These are phyloP conservation scores for Geotrupes spiniger DNA, from an alignment of 2,888 invertebrate genomes.

Conservation along the genomic window DNA sequence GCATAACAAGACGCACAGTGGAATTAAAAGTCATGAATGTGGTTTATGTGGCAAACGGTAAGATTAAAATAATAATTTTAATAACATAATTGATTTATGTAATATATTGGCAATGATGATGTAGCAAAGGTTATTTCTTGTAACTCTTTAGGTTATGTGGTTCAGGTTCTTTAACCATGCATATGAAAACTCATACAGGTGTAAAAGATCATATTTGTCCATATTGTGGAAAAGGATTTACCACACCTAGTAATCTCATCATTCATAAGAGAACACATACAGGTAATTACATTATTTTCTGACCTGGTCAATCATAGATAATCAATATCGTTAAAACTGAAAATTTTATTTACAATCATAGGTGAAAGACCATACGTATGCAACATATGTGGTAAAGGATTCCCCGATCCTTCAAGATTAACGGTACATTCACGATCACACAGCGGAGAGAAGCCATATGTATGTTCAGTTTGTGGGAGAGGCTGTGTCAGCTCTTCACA, in stretches of 20 bases:
- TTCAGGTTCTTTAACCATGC: slow-evolving; percentile 48
- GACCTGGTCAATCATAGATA: too few relatives aligned
- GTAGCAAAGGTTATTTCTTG: slow-evolving; percentile 1
- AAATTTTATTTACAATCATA: slow-evolving; percentile 13
- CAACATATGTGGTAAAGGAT: slow-evolving; percentile 51
- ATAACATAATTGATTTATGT: not conserved
- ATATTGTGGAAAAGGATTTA: slow-evolving; percentile 48
- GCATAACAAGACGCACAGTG: slow-evolving; percentile 47
- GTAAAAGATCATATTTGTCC: slow-evolving; percentile 47
- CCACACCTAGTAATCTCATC: slow-evolving; percentile 45
- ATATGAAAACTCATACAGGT: slow-evolving; percentile 54
- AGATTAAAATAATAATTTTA: too few relatives aligned
- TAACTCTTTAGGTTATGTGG: slow-evolving; percentile 42
- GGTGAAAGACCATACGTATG: slow-evolving; percentile 49
- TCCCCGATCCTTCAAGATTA: slow-evolving; percentile 53
- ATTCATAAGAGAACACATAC: slow-evolving; percentile 49
- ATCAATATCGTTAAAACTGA: too few relatives aligned
- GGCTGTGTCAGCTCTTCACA: slow-evolving; percentile 49
- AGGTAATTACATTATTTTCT: slow-evolving; percentile 34
- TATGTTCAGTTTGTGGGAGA: slow-evolving; percentile 38
- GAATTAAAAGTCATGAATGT: slow-evolving; percentile 46
- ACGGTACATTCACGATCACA: slow-evolving; percentile 53
- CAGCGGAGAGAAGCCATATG: slow-evolving; percentile 51
- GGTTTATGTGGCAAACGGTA: slow-evolving; percentile 48
- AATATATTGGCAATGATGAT: too few relatives aligned